Evolutionary conservation across 2,888 invertebrate species (phyloP), one percentile per base, ranked within the genome.

Genomic region (Agriotes lineatus): DNA sequence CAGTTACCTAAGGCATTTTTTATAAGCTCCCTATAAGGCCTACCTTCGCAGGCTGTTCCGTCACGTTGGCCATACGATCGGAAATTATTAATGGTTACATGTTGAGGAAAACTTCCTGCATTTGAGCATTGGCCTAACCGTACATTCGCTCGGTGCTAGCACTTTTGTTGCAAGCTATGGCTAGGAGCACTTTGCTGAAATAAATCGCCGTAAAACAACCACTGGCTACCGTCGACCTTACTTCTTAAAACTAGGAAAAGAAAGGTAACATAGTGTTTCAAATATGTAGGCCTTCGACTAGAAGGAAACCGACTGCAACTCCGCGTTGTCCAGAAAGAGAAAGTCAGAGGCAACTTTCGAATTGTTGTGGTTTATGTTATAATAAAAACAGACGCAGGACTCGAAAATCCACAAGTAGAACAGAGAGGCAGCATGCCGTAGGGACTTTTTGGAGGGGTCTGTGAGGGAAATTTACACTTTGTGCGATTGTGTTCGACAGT

Each of bases 231-330:
- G 56, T 56, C 56, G 56, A 56, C 56, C 56, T 56, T 56, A 56
- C 71, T 72, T 69, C 71, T 72, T 67, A 67, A 73, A 76, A 75
- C 74, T 74, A 74, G 75, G 76, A 76, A 76, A 76, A 76, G 76
- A 76, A 76, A 75, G 75, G 76, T 73, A 70, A 64, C 58, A 62
- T 70, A 69, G 56, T 69, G 62, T 66, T 60, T 56, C 60, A 37
- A 50, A 57, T 68, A 65, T 71, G 68, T 62, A 72, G 74, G 74
- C 74, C 74, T 74, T 74, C 74, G 61, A 71, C 39, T 63, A 67
- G 69, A 75, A 66, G 19, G 69, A 70, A 70, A 73, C 72, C 56
- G 39, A 45, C 60, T 64, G 39, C 60, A 59, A 37, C 50, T 60
- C 35, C 16, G n/a, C 61, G 39, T 44, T 42, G 19, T 33, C 19